These are phyloP conservation scores for Prinia subflava DNA, from an alignment of 2,113 vertebrate species.

Conservation along the genomic window DNA sequence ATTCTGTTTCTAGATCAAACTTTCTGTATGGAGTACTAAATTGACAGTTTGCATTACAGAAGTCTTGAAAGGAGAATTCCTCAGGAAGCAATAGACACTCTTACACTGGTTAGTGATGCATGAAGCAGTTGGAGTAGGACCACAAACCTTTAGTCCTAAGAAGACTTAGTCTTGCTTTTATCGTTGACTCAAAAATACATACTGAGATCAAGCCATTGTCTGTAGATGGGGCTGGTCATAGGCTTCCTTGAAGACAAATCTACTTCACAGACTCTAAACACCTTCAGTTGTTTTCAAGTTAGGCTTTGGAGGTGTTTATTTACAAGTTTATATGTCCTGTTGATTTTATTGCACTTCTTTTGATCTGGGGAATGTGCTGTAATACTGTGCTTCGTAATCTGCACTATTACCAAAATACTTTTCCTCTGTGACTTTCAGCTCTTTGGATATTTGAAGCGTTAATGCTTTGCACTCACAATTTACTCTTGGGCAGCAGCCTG, in stretches of 20 bases:
- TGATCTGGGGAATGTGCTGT: not conserved
- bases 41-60: not conserved
- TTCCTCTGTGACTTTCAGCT: not conserved
- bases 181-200: not conserved
- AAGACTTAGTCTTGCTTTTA: not conserved
- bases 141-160: not conserved
- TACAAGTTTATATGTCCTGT: not conserved
- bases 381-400: not conserved
- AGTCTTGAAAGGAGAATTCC: not conserved
- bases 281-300: not conserved
- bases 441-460: not conserved
- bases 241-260: not conserved
- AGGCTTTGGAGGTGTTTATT: not conserved
- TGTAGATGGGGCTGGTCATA: not conserved
- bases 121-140: not conserved
- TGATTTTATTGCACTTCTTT: not conserved
- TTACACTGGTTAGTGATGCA: not conserved
- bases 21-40: not conserved
- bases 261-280: not conserved
- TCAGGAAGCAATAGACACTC: not conserved
- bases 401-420: not conserved
- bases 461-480: not conserved
- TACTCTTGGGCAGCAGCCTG: not conserved
- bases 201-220: not conserved
- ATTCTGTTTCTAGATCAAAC: not conserved